Percentiles rank a stretch among this genome's conserved stretches.
These are phyloP conservation scores for Clarias fuscus DNA, from an alignment of 2,797 vertebrate species.

Conservation along the genomic window DNA sequence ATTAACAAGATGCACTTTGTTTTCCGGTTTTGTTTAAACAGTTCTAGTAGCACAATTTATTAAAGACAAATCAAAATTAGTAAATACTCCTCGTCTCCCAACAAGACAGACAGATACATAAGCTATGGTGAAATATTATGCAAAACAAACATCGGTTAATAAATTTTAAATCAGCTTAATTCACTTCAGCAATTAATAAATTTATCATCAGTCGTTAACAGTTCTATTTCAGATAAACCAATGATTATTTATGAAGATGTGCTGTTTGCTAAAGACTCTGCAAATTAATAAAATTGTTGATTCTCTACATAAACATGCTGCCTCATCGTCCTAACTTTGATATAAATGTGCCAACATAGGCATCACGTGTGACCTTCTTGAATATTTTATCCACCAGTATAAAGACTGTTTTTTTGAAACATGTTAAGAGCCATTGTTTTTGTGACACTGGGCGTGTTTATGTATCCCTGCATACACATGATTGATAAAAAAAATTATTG, in stretches of 20 bases:
- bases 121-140: no score
- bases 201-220: slow-evolving; percentile 28
- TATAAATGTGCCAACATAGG: not conserved
- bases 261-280: not conserved
- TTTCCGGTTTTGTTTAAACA: no score
- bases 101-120: no score
- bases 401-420: not conserved
- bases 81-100: no score
- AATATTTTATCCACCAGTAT: not conserved
- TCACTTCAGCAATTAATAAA: no score
- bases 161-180: no score
- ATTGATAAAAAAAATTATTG: not conserved
- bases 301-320: not conserved
- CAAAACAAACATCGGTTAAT: no score
- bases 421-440: not conserved
- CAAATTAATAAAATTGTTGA: not conserved
- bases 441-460: not conserved
- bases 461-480: not conserved
- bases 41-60: no score
- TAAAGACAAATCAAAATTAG: no score
- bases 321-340: not conserved
- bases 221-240: slow-evolving; percentile 44
- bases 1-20: no score
- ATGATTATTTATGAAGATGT: no score
- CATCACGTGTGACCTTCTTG: not conserved